Percentiles rank a stretch among this genome's conserved stretches.
phyloP scores from a whole-genome alignment of 2,888 invertebrate species.

The Euzetes globulus region DNA sequence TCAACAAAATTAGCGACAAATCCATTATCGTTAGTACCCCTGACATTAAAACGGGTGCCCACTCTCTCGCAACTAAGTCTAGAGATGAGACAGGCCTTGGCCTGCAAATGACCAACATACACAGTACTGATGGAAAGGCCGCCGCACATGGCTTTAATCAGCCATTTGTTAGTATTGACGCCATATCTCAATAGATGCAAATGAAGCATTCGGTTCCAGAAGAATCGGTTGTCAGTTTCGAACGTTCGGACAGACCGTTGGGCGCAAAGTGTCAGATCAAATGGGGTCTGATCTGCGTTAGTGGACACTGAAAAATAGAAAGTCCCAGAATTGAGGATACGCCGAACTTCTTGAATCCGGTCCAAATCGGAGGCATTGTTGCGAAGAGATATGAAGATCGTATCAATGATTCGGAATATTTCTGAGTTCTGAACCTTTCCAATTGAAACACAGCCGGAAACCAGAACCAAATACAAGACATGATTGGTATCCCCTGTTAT shows the following conservation, averaged over 20 bases:
- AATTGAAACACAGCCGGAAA: slow-evolving; percentile 91
- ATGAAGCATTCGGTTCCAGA: slow-evolving; percentile 96
- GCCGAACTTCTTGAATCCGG: slow-evolving; percentile 47
- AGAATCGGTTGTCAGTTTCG: slow-evolving; percentile 87
- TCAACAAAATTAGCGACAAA: slow-evolving; percentile 99
- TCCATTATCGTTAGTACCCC: slow-evolving; percentile 98
- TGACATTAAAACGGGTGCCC: slow-evolving; percentile 93
- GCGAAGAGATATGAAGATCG: slow-evolving; percentile 72
- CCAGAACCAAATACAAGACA: slow-evolving; percentile 78
- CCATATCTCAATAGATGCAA: slow-evolving; percentile 85
- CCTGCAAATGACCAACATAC: slow-evolving; percentile 92
- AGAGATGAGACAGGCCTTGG: slow-evolving; percentile 88
- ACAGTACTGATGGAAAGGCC: slow-evolving; percentile 94
- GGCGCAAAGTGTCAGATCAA: slow-evolving; percentile 89
- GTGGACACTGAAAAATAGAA: slow-evolving; percentile 88
- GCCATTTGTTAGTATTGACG: slow-evolving; percentile 81
- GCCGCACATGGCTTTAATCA: slow-evolving; percentile 92
- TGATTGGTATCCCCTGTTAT: slow-evolving; percentile 48
- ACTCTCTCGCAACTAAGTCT: slow-evolving; percentile 94
- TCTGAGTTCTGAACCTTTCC: slow-evolving; percentile 92
- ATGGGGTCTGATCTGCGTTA: slow-evolving; percentile 45
- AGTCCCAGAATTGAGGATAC: slow-evolving; percentile 87
- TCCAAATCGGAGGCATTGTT: slow-evolving; percentile 48
- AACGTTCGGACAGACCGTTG: slow-evolving; percentile 74
- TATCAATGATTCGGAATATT: slow-evolving; percentile 88